A percentile compares a stretch with the other conserved stretches of the same genome.
Conservation (phyloP, 2,113 vertebrate species). For the Podarcis muralis region DNA sequence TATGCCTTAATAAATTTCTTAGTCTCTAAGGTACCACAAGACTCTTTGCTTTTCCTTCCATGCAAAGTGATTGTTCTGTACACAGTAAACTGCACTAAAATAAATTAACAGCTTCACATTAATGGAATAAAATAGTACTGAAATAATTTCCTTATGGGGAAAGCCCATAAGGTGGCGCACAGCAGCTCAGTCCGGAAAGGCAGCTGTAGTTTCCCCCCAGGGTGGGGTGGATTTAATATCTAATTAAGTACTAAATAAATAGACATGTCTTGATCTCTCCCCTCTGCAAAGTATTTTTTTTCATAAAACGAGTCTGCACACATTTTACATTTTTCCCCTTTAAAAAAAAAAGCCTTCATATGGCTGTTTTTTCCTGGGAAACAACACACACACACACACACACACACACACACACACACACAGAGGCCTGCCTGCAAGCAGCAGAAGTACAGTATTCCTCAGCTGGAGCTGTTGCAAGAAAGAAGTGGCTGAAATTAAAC, state of each 20-base stretch:
- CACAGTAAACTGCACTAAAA: background rate
- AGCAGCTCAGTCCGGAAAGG: conserved; percentile 25
- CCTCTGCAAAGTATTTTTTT: background rate
- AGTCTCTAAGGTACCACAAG: no score
- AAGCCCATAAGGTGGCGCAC: background rate
- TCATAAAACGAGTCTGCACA: conserved; percentile 24
- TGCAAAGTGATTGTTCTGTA: background rate
- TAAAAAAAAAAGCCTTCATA: background rate
- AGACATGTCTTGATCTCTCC: background rate
- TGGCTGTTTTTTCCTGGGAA: background rate
- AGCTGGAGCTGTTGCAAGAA: background rate
- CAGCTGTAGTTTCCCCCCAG: background rate
- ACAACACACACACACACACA: background rate
- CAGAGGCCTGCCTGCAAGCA: background rate
- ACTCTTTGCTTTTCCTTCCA: no score
- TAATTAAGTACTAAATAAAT: background rate
- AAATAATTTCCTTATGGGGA: background rate
- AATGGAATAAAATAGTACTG: background rate
- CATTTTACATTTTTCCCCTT: conserved; percentile 1
- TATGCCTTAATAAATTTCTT: no score
- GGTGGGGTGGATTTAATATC: conserved; percentile 23
- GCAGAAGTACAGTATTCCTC: background rate
- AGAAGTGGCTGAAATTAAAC: background rate
- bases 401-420: background rate
- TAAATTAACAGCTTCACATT: background rate